phyloP scores from a whole-genome alignment of 2,113 vertebrate species.

The Micronycteris hirsuta region DNA sequence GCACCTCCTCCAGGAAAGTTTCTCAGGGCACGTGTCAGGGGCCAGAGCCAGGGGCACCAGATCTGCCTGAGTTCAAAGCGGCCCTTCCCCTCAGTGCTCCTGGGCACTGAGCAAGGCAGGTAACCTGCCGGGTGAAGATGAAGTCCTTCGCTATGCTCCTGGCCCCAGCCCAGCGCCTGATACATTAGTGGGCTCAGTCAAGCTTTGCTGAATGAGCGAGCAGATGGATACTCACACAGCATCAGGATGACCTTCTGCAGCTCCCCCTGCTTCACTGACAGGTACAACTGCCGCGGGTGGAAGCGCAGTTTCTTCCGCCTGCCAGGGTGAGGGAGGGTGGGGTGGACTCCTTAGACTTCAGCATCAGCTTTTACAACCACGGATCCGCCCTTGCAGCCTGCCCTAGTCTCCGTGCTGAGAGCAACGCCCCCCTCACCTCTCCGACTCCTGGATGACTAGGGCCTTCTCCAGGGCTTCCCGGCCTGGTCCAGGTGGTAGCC shows the following conservation, averaged over 20 bases:
- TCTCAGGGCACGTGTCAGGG: neutral
- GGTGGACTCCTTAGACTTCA: neutral
- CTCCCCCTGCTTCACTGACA: constrained; percentile 91
- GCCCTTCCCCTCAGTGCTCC: neutral
- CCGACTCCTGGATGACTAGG: constrained; percentile 88
- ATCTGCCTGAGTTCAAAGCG: neutral
- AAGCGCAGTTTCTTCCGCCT: constrained; percentile 95
- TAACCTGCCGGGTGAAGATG: rapidly evolving
- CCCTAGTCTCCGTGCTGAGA: rapidly evolving
- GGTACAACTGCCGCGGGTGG: constrained; percentile 92
- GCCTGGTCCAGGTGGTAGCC: constrained; percentile 86
- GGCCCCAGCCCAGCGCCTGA: neutral
- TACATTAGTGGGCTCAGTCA: rapidly evolving
- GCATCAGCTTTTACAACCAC: rapidly evolving
- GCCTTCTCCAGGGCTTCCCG: constrained; percentile 90
- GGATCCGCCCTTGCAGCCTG: neutral
- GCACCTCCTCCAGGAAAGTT: neutral
- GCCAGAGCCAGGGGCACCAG: neutral
- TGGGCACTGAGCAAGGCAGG: too few relatives aligned
- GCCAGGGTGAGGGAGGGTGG: neutral
- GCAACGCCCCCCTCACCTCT: constrained; percentile 80
- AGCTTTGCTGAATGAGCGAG: rapidly evolving
- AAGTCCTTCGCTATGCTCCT: rapidly evolving
- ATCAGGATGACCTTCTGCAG: constrained; percentile 92
- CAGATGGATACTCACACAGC: constrained; percentile 84